These are phyloP conservation scores for Nothocercus julius DNA, from an alignment of 2,113 vertebrate genomes.

Conservation along the genomic window DNA sequence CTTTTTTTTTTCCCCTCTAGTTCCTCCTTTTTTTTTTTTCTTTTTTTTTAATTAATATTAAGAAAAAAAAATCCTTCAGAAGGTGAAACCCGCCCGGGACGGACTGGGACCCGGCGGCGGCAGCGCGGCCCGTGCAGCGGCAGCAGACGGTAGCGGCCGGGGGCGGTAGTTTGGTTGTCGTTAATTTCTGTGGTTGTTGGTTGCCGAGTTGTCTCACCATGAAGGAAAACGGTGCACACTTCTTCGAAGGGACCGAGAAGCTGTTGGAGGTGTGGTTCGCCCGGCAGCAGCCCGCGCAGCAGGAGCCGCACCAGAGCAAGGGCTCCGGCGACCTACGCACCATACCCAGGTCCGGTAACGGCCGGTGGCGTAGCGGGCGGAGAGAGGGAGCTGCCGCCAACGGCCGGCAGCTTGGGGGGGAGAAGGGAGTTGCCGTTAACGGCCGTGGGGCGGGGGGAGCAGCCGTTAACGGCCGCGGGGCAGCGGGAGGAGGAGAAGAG, in stretches of 20 bases:
- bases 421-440: conserved; percentile 14
- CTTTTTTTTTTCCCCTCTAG: conserved; percentile 8
- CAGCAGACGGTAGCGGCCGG: conserved; percentile 70
- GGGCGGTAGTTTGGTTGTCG: conserved; percentile 78
- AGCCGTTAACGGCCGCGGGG: too few species aligned
- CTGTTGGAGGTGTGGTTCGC: conserved; percentile 99
- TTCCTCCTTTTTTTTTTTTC: not conserved
- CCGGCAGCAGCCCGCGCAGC: conserved; percentile 87
- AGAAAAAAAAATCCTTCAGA: conserved; percentile 62
- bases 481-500: too few species aligned
- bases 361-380: not conserved
- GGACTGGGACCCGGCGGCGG: conserved; percentile 48
- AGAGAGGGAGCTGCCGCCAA: not conserved
- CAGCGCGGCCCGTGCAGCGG: conserved; percentile 58
- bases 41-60: conserved; percentile 56
- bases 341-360: conserved; percentile 90
- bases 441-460: not conserved
- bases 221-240: conserved; percentile 98
- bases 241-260: conserved; percentile 99
- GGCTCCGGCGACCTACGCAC: conserved; percentile 95
- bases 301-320: conserved; percentile 89
- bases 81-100: conserved; percentile 56
- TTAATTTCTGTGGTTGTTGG: conserved; percentile 88
- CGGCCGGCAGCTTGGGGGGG: not conserved
- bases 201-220: conserved; percentile 90